Evolutionary conservation across 2,113 vertebrate species (phyloP).

Genomic region (Pleuronectes platessa): DNA sequence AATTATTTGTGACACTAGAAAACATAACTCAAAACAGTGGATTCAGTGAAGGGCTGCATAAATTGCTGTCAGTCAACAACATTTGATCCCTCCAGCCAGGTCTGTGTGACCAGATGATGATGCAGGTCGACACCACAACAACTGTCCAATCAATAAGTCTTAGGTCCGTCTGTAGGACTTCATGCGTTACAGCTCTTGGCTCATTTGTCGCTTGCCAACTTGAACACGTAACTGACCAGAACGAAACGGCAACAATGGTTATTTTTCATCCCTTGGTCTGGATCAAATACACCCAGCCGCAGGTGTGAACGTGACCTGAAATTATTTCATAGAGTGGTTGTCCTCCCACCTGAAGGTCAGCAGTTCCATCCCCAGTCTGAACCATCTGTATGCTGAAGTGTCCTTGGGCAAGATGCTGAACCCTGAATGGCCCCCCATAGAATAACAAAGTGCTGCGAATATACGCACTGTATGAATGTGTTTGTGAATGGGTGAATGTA

Average conservation of each 20-base stretch:
- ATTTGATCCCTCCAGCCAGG: background rate
- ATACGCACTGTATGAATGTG: too few species aligned
- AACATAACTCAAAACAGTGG: background rate
- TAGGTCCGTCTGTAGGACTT: background rate
- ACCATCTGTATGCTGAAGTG: too few species aligned
- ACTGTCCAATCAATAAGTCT: background rate
- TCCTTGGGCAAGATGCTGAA: too few species aligned
- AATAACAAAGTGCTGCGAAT: too few species aligned
- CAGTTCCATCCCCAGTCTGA: too few species aligned
- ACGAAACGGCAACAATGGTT: background rate
- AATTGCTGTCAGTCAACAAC: background rate
- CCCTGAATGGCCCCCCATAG: too few species aligned
- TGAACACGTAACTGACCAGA: background rate
- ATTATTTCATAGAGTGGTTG: too few species aligned
- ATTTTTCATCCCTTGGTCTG: background rate
- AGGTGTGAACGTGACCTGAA: constrained; percentile 5
- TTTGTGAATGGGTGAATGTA: background rate
- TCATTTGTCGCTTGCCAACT: background rate
- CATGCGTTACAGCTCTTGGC: background rate
- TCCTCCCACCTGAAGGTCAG: too few species aligned
- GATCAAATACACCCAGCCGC: background rate
- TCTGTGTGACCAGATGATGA: background rate
- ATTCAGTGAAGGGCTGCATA: background rate
- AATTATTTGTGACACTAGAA: background rate
- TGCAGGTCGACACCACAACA: background rate